Conservation (phyloP, 2,797 vertebrate species). For the Falco berigora region DNA sequence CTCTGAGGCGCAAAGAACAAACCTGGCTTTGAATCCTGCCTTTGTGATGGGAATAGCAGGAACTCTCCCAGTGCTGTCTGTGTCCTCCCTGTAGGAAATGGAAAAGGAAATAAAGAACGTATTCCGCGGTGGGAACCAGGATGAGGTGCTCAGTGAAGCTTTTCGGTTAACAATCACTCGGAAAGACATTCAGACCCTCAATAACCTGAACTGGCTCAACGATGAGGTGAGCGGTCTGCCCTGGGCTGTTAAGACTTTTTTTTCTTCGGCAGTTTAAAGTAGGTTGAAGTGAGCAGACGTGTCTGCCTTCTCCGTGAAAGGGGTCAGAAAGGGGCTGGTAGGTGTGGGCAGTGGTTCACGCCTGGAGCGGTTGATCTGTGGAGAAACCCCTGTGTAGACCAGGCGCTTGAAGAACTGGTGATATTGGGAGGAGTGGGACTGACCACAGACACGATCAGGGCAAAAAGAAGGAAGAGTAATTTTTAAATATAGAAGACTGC, state of each 20-base stretch:
- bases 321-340: not conserved
- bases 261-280: not conserved
- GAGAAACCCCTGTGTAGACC: not conserved
- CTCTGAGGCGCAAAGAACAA: not conserved
- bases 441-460: accelerated
- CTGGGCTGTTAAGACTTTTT: accelerated
- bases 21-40: not conserved
- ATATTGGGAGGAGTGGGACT: not conserved
- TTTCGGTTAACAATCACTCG: conserved; percentile 93
- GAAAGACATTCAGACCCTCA: conserved; percentile 95
- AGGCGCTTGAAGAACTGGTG: not conserved
- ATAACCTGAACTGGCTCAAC: conserved; percentile 95
- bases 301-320: not conserved
- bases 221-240: conserved; percentile 80
- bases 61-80: not conserved
- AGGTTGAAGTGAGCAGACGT: not conserved
- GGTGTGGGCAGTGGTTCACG: accelerated
- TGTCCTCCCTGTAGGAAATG: conserved; percentile 80
- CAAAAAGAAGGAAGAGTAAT: accelerated
- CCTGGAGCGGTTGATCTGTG: not conserved
- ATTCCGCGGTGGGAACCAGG: conserved; percentile 81
- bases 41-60: not conserved
- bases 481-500: not conserved
- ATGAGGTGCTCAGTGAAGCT: conserved; percentile 91
- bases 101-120: conserved; percentile 82